phyloP scores from a whole-genome alignment of 2,113 vertebrate species.

The Gila orcuttii region DNA sequence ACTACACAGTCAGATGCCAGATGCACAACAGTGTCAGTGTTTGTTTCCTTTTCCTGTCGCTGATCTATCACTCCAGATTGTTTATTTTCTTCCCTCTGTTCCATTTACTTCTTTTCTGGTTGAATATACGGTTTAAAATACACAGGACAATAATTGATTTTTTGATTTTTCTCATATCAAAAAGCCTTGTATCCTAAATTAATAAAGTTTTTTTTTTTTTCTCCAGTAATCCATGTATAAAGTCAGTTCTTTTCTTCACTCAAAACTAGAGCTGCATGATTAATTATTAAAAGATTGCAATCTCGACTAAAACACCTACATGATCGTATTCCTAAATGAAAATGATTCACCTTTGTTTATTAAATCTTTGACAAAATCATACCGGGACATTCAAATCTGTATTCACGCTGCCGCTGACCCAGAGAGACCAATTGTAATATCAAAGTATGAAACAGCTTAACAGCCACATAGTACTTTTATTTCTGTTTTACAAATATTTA shows the following conservation, averaged over 20 bases:
- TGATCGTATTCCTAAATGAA: too few species aligned
- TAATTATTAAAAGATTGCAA: too few species aligned
- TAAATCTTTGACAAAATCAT: too few species aligned
- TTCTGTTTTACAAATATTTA: too few species aligned
- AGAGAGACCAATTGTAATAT: too few species aligned
- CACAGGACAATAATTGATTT: not conserved
- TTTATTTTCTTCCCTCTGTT: not conserved
- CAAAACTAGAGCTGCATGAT: too few species aligned
- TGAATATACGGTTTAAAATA: not conserved
- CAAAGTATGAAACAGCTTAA: too few species aligned
- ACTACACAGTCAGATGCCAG: slow-evolving; percentile 21
- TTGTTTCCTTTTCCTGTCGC: slow-evolving; percentile 15
- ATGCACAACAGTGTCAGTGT: slow-evolving; percentile 20
- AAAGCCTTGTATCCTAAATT: not conserved
- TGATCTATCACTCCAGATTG: slow-evolving; percentile 12
- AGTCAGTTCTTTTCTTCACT: not conserved
- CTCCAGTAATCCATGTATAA: not conserved
- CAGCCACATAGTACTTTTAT: too few species aligned
- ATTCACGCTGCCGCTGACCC: too few species aligned
- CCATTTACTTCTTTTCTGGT: not conserved
- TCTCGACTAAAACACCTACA: too few species aligned
- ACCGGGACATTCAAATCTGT: too few species aligned
- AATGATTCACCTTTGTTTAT: too few species aligned
- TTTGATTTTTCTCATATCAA: not conserved
- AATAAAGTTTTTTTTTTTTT: not conserved